These are phyloP conservation scores for Salpingus planirostris DNA, from an alignment of 2,888 invertebrate genomes.

Conservation along the genomic window DNA sequence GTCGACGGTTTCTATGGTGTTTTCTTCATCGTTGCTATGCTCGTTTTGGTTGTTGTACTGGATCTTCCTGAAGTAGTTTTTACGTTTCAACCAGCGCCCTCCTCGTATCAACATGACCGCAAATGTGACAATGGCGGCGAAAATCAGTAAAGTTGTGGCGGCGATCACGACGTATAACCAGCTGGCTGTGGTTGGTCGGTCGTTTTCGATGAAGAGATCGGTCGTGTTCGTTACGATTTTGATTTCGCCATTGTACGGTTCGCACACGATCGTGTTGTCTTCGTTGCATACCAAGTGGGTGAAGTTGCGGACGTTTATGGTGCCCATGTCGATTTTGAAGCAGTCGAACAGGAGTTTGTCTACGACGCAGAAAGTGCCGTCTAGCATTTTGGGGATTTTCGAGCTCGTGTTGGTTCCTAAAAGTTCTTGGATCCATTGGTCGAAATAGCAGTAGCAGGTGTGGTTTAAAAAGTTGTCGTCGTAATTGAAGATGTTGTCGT, in stretches of 20 bases:
- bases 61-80: constrained; percentile 47
- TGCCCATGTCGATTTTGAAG: constrained; percentile 55
- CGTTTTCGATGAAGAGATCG: constrained; percentile 26
- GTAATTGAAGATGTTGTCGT: constrained; percentile 44
- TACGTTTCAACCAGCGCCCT: constrained; percentile 49
- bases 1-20: constrained; percentile 32
- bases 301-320: constrained; percentile 54
- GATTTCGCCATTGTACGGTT: constrained; percentile 43
- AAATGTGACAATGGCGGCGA: constrained; percentile 45
- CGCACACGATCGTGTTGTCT: constrained; percentile 48
- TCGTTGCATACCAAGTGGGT: constrained; percentile 52
- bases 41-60: constrained; percentile 48
- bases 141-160: constrained; percentile 46
- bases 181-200: constrained; percentile 22
- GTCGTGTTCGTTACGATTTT: constrained; percentile 31
- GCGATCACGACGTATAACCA: constrained; percentile 35
- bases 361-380: constrained; percentile 56
- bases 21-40: constrained; percentile 45
- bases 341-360: constrained; percentile 51
- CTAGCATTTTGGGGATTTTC: constrained; percentile 41
- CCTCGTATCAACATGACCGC: constrained; percentile 48
- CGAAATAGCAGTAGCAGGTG: constrained; percentile 55
- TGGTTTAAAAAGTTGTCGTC: constrained; percentile 55
- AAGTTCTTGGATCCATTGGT: constrained; percentile 47
- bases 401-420: constrained; percentile 37